A percentile compares a stretch with the other conserved stretches of the same genome.
phyloP scores from a whole-genome alignment of 2,888 invertebrate species.

The Dioctria rufipes region DNA sequence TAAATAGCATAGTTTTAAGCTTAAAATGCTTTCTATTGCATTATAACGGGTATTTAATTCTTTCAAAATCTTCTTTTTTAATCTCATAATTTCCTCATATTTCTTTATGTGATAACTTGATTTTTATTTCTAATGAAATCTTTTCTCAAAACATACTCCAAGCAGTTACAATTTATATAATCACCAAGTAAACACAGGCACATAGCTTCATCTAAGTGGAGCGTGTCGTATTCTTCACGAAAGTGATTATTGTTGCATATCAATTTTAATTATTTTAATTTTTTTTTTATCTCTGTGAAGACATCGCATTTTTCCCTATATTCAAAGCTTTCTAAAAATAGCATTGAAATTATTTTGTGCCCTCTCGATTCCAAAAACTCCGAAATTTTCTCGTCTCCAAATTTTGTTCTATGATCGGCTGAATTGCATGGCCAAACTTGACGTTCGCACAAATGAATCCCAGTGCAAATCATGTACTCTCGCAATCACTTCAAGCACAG shows the following conservation, averaged over 20 bases:
- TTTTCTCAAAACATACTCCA: too few species aligned
- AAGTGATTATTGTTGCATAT: conserved; percentile 9
- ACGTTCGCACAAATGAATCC: background rate
- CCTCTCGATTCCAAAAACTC: background rate
- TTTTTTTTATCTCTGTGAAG: too few species aligned
- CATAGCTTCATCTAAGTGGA: background rate
- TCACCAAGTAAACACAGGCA: background rate
- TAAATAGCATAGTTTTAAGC: too few species aligned
- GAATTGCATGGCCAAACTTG: conserved; percentile 20
- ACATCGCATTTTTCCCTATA: too few species aligned
- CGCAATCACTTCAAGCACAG: background rate
- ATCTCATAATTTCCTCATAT: too few species aligned
- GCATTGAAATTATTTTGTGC: too few species aligned
- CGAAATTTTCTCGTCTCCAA: background rate
- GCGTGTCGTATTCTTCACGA: conserved; percentile 13
- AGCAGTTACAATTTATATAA: background rate
- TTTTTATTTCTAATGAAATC: too few species aligned
- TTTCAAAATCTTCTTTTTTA: too few species aligned
- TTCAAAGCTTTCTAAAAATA: too few species aligned
- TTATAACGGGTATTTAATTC: too few species aligned
- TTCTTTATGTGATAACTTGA: too few species aligned
- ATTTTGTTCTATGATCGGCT: conserved; percentile 12
- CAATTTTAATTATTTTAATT: background rate
- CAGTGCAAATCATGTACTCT: background rate
- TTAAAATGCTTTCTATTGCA: too few species aligned